phyloP scores from a whole-genome alignment of 2,797 vertebrate genomes.

The Chelon auratus region DNA sequence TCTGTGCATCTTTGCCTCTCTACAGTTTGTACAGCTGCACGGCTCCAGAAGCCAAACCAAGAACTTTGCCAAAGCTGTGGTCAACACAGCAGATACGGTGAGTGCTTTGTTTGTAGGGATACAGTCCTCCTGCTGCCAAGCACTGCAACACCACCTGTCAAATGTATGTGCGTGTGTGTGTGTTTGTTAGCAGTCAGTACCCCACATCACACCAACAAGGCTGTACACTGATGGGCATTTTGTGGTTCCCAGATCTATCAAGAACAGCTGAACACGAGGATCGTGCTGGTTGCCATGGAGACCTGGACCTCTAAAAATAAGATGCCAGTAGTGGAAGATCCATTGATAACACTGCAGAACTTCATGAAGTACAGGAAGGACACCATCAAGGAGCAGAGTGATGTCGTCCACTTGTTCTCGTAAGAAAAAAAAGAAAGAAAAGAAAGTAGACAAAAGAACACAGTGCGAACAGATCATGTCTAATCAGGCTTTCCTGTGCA shows the following conservation, averaged over 20 bases:
- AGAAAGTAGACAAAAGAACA: accelerated
- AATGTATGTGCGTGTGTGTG: slow-evolving; percentile 1
- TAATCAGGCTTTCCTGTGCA: slow-evolving; percentile 10
- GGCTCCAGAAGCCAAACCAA: slow-evolving; percentile 91
- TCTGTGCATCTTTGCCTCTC: slow-evolving; percentile 60
- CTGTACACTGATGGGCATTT: slow-evolving; percentile 34
- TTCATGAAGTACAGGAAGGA: slow-evolving; percentile 93
- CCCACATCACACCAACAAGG: slow-evolving; percentile 8
- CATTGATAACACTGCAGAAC: slow-evolving; percentile 88
- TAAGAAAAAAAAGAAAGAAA: slow-evolving; percentile 71
- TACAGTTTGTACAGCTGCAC: slow-evolving; percentile 89
- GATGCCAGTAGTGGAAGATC: slow-evolving; percentile 88
- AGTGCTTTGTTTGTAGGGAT: slow-evolving; percentile 66
- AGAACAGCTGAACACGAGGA: slow-evolving; percentile 94
- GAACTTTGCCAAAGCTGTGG: slow-evolving; percentile 96
- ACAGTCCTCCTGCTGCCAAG: slow-evolving; percentile 31
- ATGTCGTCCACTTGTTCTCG: slow-evolving; percentile 94
- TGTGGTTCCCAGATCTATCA: slow-evolving; percentile 89
- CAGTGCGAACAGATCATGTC: background rate
- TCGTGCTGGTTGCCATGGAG: slow-evolving; percentile 96
- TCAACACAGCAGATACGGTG: slow-evolving; percentile 94
- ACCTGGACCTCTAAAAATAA: slow-evolving; percentile 92
- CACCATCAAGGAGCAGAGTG: slow-evolving; percentile 88
- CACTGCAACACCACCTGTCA: slow-evolving; percentile 27
- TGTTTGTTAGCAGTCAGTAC: background rate